phyloP scores from a whole-genome alignment of 2,888 invertebrate genomes.

The Dasysyrphus tricinctus region DNA sequence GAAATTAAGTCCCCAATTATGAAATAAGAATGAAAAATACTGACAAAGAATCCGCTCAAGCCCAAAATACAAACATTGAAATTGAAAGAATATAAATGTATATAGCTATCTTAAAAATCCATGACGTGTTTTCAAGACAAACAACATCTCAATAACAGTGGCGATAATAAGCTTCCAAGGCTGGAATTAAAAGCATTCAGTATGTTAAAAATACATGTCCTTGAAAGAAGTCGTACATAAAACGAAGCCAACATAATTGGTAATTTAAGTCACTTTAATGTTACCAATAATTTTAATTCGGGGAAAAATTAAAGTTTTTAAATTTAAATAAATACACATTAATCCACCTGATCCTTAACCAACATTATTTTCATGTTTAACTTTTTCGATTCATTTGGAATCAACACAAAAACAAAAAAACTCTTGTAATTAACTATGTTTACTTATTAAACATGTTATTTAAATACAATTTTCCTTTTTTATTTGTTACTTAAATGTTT shows the following conservation, averaged over 20 bases:
- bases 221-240: too few relatives aligned
- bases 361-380: slow-evolving; percentile 10
- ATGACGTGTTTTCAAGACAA: too few relatives aligned
- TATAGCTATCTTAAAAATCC: too few relatives aligned
- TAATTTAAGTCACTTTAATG: not conserved
- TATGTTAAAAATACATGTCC: too few relatives aligned
- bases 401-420: not conserved
- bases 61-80: too few relatives aligned
- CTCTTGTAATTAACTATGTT: slow-evolving; percentile 55
- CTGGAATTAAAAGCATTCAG: too few relatives aligned
- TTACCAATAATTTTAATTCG: not conserved
- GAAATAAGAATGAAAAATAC: too few relatives aligned
- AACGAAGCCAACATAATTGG: not conserved
- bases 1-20: too few relatives aligned
- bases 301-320: not conserved
- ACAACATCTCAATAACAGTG: too few relatives aligned
- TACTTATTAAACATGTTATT: slow-evolving; percentile 67
- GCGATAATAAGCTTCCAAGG: too few relatives aligned
- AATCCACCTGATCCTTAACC: slow-evolving; percentile 16
- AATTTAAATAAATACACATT: not conserved
- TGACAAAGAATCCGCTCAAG: too few relatives aligned
- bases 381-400: not conserved
- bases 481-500: slow-evolving; percentile 21
- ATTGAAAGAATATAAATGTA: too few relatives aligned
- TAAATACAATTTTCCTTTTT: slow-evolving; percentile 49